A percentile compares a stretch with the other conserved stretches of the same genome.
Conservation (phyloP, 2,797 vertebrate genomes). For the Okamejei kenojei region DNA sequence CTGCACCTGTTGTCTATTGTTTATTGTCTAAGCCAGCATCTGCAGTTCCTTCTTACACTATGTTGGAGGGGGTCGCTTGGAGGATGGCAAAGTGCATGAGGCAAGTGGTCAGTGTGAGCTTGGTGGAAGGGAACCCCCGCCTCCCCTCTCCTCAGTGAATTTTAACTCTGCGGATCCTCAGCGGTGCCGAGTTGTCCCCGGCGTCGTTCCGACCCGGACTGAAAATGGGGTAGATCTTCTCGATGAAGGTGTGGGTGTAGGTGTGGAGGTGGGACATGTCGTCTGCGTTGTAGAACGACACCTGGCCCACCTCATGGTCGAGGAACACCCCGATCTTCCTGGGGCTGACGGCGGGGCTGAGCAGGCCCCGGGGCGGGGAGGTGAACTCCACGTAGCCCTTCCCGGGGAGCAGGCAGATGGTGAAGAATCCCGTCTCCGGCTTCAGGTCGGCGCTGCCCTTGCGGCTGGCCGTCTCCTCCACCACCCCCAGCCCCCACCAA, state of each 20-base stretch:
- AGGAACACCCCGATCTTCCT: background rate
- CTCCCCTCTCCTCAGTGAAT: too few species aligned
- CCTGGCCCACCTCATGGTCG: background rate
- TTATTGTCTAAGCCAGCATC: too few species aligned
- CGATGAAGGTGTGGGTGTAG: background rate
- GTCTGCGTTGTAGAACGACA: background rate
- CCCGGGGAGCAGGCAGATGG: background rate
- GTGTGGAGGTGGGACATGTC: conserved; percentile 11
- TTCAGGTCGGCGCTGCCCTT: background rate
- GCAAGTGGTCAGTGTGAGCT: too few species aligned
- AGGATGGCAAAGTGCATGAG: too few species aligned
- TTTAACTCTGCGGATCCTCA: too few species aligned
- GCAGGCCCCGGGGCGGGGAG: background rate
- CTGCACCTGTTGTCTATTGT: too few species aligned
- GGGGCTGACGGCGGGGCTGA: background rate
- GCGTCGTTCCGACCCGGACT: background rate
- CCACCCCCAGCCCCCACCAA: background rate
- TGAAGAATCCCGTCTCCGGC: background rate
- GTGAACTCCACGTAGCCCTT: background rate
- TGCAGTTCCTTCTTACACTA: too few species aligned
- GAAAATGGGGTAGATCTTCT: background rate
- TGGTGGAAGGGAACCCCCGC: too few species aligned
- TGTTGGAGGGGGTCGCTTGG: too few species aligned
- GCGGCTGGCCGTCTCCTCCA: background rate
- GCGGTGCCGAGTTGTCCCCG: too few species aligned